These are phyloP conservation scores for Todiramphus chloris DNA, from an alignment of 2,113 vertebrate genomes.

Conservation along the genomic window DNA sequence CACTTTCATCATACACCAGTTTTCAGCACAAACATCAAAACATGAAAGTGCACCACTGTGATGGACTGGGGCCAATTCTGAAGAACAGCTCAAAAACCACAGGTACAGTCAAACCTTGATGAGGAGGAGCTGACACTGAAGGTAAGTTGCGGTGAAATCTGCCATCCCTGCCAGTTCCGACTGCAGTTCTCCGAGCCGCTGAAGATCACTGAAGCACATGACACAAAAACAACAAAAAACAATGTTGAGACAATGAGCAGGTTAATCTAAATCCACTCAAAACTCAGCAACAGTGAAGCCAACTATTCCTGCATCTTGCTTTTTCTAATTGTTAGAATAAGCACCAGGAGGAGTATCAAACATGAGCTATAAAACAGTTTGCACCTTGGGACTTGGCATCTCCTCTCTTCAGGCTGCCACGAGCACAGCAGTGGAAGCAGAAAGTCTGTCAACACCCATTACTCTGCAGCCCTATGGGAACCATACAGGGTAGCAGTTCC, in stretches of 20 bases:
- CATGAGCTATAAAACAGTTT: neutral
- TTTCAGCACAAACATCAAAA: neutral
- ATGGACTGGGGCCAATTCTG: neutral
- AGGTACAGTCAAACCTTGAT: slow-evolving; percentile 81
- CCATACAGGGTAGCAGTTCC: neutral
- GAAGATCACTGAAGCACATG: slow-evolving; percentile 83
- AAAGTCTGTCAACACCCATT: neutral
- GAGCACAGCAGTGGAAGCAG: neutral
- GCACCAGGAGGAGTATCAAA: neutral
- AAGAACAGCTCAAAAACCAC: neutral
- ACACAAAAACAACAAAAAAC: neutral
- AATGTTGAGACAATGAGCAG: neutral
- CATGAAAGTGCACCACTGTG: neutral
- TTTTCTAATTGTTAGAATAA: neutral
- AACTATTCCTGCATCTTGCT: neutral
- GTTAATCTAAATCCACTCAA: neutral
- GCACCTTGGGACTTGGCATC: neutral
- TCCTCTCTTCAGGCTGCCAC: neutral
- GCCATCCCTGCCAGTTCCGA: slow-evolving; percentile 92
- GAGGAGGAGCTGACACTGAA: slow-evolving; percentile 93
- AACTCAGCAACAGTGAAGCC: neutral
- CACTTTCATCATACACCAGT: neutral
- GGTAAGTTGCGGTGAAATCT: slow-evolving; percentile 94
- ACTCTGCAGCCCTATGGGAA: neutral
- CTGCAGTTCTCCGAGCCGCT: slow-evolving; percentile 92